Evolutionary conservation across 2,888 invertebrate genomes (phyloP).

Genomic region (Geophilus truncorum): DNA sequence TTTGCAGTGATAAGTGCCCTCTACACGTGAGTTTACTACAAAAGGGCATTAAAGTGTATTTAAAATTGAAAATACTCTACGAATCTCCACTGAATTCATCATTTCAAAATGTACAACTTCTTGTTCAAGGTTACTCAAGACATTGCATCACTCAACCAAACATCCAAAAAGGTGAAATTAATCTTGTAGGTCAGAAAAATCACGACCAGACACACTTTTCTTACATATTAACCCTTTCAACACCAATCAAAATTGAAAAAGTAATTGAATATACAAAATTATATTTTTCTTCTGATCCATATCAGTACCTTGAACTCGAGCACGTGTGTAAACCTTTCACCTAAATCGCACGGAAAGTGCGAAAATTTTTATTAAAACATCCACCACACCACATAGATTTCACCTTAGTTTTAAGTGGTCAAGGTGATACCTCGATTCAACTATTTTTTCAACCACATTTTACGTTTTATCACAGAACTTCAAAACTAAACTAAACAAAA

Average conservation of each 20-base stretch:
- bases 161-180: background rate
- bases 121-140: background rate
- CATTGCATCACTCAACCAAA: background rate
- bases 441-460: too few species aligned
- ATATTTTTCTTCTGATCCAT: background rate
- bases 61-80: too few species aligned
- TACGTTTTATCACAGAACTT: too few species aligned
- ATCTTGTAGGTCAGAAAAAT: background rate
- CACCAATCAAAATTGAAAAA: too few species aligned
- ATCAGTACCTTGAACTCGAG: background rate
- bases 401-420: background rate
- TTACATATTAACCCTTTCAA: too few species aligned
- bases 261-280: background rate
- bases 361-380: background rate
- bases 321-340: too few species aligned
- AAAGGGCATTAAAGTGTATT: too few species aligned
- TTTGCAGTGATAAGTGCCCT: too few species aligned
- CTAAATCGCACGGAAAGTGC: too few species aligned
- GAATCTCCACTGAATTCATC: too few species aligned
- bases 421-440: background rate
- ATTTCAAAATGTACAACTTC: background rate
- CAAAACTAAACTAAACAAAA: too few species aligned
- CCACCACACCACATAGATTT: background rate
- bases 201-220: background rate
- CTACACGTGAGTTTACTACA: background rate